Evolutionary conservation across 2,888 invertebrate genomes (phyloP).

Genomic region (Tillus elongatus): DNA sequence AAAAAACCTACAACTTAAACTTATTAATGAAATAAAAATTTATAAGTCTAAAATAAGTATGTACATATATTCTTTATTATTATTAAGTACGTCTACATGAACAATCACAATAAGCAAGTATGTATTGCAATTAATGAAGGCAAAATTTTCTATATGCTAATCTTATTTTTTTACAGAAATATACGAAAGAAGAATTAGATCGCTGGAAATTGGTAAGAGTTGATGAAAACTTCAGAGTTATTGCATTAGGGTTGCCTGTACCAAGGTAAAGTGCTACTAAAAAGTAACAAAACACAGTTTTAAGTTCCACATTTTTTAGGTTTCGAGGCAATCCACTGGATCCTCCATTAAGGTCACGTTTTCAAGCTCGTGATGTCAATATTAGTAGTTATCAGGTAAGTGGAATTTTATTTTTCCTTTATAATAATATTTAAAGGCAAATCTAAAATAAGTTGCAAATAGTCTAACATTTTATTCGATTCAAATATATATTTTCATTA

Average conservation of each 20-base stretch:
- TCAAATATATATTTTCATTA: too few species aligned
- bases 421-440: too few species aligned
- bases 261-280: conserved; percentile 44
- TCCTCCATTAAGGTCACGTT: conserved; percentile 88
- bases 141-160: too few species aligned
- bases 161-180: conserved; percentile 55
- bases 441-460: too few species aligned
- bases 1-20: too few species aligned
- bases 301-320: conserved; percentile 32
- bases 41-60: too few species aligned
- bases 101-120: too few species aligned
- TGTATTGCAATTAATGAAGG: too few species aligned
- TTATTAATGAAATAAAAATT: too few species aligned
- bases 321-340: conserved; percentile 91
- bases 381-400: conserved; percentile 57
- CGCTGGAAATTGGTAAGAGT: conserved; percentile 86
- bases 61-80: too few species aligned
- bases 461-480: too few species aligned
- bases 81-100: too few species aligned
- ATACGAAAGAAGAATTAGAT: conserved; percentile 68
- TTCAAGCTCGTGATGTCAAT: conserved; percentile 83
- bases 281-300: background rate
- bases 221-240: conserved; percentile 84
- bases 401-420: conserved; percentile 7
- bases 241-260: conserved; percentile 85